These are phyloP conservation scores for Bombus terrestris DNA, from an alignment of 1,140 invertebrate species.

Conservation along the genomic window DNA sequence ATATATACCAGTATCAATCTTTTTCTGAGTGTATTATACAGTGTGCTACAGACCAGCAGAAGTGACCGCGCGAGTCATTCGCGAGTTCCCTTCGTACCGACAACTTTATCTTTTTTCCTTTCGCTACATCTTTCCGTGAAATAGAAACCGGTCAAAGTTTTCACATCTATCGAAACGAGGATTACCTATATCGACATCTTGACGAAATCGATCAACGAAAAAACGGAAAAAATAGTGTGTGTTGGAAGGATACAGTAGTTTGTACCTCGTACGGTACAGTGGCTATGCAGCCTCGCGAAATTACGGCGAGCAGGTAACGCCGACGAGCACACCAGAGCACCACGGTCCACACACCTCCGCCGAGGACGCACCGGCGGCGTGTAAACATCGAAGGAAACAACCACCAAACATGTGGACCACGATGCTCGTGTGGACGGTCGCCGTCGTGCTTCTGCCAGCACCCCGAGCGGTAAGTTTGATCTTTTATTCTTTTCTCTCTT, in stretches of 20 bases:
- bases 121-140: not conserved
- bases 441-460: conserved; percentile 76
- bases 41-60: conserved; percentile 39
- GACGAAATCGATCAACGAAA: not conserved
- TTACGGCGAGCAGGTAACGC: conserved; percentile 77
- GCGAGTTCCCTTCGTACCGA: conserved; percentile 34
- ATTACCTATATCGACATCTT: not conserved
- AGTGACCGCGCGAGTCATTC: conserved; percentile 33
- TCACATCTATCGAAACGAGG: conserved; percentile 1
- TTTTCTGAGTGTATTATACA: conserved; percentile 13
- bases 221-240: not conserved
- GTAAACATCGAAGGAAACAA: conserved; percentile 73
- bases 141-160: not conserved
- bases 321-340: conserved; percentile 51
- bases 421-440: conserved; percentile 78
- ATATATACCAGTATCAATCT: not conserved
- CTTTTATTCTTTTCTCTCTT: not conserved
- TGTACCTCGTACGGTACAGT: conserved; percentile 31
- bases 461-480: conserved; percentile 75
- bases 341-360: conserved; percentile 60
- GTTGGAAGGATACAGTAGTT: not conserved
- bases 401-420: conserved; percentile 79
- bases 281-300: conserved; percentile 75
- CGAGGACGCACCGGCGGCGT: conserved; percentile 65
- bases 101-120: not conserved